Base-by-base conservation (phyloP, 2,888 invertebrate genomes). In the Eupithecia abbreviata region DNA sequence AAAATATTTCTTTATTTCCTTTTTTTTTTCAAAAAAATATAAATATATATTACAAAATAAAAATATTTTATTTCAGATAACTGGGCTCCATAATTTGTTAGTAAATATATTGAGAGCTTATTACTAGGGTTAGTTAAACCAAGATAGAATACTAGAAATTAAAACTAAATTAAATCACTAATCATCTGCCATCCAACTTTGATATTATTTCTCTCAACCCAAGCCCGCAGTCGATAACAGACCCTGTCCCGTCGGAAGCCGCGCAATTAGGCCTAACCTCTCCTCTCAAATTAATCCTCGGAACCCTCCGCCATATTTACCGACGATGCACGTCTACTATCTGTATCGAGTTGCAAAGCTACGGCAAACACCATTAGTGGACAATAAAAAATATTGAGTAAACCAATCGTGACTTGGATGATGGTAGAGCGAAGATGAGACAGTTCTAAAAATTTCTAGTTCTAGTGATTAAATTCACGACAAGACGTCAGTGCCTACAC, bases 321-420 rank as follows among this genome's bases (percentile, higher is more conserved):
- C 62, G 79, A 79, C 81, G 84, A 80, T 30, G 10, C 62, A 30
- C 30, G 62, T 83, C 79, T 76, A 80, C 82, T 82, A 83, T 86
- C 81, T 85, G 85, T 88, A 87, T 89, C 87, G 81, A 81, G 87
- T 87, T 86, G 87, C 88, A 82, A 84, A 75, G 74, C 79, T 72
- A 71, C 76, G 73, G 83, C 77, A 88, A 88, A 89, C 87, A 88
- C 89, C 89, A 89, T 89, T 89, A 89, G 85, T 79, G 69, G 79
- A 83, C 74, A 86, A 79, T 84, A 84, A 86, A 85, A 87, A 87
- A 87, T 86, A 80, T 81, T 78, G 83, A 82, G 78, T 77, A 74
- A 81, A 84, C 75, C 78, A 73, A 81, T 83, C 87, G 87, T 84
- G 86, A 87, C 81, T 75, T 77, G 80, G 78, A 78, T 79, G 75